These are phyloP conservation scores for Dermatemys mawii DNA, from an alignment of 2,113 vertebrate species.

Conservation along the genomic window DNA sequence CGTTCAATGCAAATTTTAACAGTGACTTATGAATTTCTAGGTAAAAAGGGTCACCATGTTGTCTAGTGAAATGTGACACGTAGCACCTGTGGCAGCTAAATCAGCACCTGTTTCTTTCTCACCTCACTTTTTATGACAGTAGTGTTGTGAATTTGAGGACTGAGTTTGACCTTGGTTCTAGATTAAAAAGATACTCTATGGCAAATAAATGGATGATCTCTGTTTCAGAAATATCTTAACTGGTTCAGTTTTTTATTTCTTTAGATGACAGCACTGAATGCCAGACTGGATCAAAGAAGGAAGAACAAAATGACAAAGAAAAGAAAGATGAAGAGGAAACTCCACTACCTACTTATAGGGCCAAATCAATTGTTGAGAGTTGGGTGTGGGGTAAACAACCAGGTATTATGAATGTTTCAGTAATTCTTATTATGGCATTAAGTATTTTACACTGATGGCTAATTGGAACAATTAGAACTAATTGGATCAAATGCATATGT, in stretches of 20 bases:
- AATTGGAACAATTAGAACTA: neutral
- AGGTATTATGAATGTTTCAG: constrained; percentile 79
- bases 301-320: constrained; percentile 95
- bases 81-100: neutral
- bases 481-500: neutral
- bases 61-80: constrained; percentile 1
- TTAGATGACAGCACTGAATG: constrained; percentile 91
- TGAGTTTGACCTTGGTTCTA: neutral
- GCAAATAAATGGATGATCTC: neutral
- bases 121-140: neutral
- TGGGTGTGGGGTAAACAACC: constrained; percentile 98
- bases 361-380: constrained; percentile 94
- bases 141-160: neutral
- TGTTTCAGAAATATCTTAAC: constrained; percentile 6
- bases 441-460: rapidly evolving
- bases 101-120: neutral
- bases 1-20: neutral
- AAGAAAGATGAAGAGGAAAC: constrained; percentile 97
- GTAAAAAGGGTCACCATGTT: neutral
- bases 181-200: neutral
- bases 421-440: neutral
- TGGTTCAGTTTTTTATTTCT: neutral
- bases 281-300: constrained; percentile 89
- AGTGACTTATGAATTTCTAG: constrained; percentile 4
- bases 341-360: constrained; percentile 80